Evolutionary conservation across 2,797 vertebrate species (phyloP).

Genomic region (Hemitrygon akajei): DNA sequence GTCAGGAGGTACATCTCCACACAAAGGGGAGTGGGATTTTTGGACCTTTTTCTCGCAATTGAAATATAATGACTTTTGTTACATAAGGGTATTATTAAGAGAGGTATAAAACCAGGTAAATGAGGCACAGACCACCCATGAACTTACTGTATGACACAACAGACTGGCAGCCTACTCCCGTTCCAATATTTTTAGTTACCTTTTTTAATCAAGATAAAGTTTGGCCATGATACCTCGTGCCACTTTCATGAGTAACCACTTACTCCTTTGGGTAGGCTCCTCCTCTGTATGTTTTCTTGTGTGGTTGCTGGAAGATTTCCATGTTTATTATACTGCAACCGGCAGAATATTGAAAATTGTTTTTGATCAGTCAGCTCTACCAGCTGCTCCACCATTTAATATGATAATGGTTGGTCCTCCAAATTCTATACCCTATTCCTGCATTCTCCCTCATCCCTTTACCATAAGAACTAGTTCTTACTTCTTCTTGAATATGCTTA

Average conservation of each 20-base stretch:
- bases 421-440: no score
- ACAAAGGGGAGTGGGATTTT: background rate
- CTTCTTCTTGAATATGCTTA: no score
- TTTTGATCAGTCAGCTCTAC: no score
- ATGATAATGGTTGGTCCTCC: no score
- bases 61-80: background rate
- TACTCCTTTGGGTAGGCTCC: background rate
- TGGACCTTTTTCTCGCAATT: no score
- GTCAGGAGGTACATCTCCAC: background rate
- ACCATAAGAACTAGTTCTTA: no score
- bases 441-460: no score
- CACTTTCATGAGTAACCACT: background rate
- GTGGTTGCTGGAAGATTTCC: background rate
- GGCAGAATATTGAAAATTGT: no score
- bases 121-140: background rate
- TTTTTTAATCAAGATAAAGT: background rate
- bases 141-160: background rate
- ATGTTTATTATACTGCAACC: background rate
- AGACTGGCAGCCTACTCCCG: background rate
- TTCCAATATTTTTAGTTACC: background rate
- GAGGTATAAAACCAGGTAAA: background rate
- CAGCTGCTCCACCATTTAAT: no score
- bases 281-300: background rate
- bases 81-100: background rate
- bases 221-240: background rate